These are phyloP conservation scores for Andrena dorsata DNA, from an alignment of 2,888 invertebrate species.

Conservation along the genomic window DNA sequence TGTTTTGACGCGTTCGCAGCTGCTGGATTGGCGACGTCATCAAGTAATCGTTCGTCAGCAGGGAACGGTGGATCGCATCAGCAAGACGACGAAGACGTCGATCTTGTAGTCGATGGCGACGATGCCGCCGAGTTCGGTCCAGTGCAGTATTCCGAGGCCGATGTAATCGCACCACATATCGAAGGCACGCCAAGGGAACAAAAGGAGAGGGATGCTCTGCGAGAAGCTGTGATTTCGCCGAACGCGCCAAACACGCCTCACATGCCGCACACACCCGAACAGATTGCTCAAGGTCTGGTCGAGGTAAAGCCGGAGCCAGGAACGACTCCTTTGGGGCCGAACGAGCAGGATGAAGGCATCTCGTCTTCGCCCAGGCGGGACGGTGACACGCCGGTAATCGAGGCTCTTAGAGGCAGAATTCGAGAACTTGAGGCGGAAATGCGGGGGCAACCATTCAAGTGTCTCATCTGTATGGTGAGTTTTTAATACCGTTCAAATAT, in stretches of 20 bases:
- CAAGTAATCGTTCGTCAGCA: slow-evolving; percentile 77
- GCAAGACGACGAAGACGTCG: slow-evolving; percentile 90
- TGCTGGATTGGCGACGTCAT: slow-evolving; percentile 84
- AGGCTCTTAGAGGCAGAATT: slow-evolving; percentile 91
- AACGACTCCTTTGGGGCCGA: slow-evolving; percentile 74
- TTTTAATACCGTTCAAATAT: background rate
- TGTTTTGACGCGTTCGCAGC: slow-evolving; percentile 71
- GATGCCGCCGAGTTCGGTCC: slow-evolving; percentile 93
- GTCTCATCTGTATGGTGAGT: slow-evolving; percentile 93
- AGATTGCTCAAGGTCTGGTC: slow-evolving; percentile 76
- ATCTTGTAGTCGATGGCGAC: slow-evolving; percentile 94
- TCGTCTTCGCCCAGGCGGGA: slow-evolving; percentile 77
- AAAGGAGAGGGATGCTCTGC: slow-evolving; percentile 86
- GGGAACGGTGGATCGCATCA: slow-evolving; percentile 74
- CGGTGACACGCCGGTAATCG: slow-evolving; percentile 86
- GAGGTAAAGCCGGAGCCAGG: slow-evolving; percentile 83
- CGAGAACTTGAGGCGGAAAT: slow-evolving; percentile 90
- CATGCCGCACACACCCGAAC: slow-evolving; percentile 77
- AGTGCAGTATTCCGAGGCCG: slow-evolving; percentile 93
- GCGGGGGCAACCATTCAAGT: slow-evolving; percentile 90
- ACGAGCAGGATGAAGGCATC: slow-evolving; percentile 74
- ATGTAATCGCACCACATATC: slow-evolving; percentile 87
- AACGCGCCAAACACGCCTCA: slow-evolving; percentile 79
- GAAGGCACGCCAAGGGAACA: slow-evolving; percentile 85
- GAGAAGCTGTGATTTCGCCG: slow-evolving; percentile 86